Base-by-base conservation (phyloP, 2,113 vertebrate species). In the Dasypus novemcinctus region DNA sequence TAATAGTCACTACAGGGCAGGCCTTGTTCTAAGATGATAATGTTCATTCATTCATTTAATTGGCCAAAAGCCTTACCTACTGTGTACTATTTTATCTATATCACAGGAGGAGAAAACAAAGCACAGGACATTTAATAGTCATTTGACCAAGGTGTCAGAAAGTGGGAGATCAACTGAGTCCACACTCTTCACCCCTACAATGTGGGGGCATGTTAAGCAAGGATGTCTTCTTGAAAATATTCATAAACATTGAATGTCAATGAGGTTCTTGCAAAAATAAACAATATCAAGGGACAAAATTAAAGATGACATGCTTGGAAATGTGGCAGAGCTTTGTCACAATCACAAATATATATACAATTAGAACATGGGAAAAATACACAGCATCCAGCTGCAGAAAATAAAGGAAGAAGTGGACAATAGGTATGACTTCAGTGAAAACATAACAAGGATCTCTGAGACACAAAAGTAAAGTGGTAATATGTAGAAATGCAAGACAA, bases 361-460 rank as follows among this genome's bases (percentile, higher is more conserved):
- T 27, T 5, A 43, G 78, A 59, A 25, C 0, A 5, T 0, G n/a
- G 12, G 3, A 38, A 38, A 38, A 29, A 61, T 1, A 33, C 64
- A 38, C 1, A 17, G 46, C 41, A 29, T 2, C n/a, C 18, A 52
- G 59, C 33, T 59, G 15, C 25, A 79, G 57, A 36, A 21, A 46
- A 57, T 0, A 7, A 38, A 0, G 0, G 15, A 14, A 2, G 1
- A 3, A 66, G 8, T 0, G 4, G 36, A 23, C 21, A 6, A 0
- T 1, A 14, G 33, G 43, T 33, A 23, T 9, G 23, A 8, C 78
- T 25, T 20, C 4, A 4, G 7, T 0, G 4, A 49, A 33, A 15
- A 23, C 0, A 4, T 14, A 15, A 14, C 29, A 49, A 33, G 31
- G 0, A 29, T 43, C 27, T 15, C 27, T 33, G 4, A 33, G n/a